Percentiles rank a stretch among this genome's conserved stretches.
Evolutionary conservation across 2,113 vertebrate genomes (phyloP).

Genomic region (Epinephelus cyanopodus): DNA sequence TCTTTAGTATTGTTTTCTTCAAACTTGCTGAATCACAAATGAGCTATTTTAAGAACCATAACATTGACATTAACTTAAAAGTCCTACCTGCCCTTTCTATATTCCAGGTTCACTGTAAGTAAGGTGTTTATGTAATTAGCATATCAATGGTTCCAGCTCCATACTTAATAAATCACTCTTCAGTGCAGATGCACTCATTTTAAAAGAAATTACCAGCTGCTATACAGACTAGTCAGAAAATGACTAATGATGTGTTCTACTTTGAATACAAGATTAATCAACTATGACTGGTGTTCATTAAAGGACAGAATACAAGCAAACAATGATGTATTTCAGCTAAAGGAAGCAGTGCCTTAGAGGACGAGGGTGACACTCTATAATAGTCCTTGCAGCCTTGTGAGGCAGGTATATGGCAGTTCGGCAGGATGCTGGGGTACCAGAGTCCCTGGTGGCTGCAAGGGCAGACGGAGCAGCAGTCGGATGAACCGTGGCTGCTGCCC

Average conservation of each 20-base stretch:
- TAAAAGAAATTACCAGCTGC: conserved; percentile 47
- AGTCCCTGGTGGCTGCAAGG: conserved; percentile 56
- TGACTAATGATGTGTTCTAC: conserved; percentile 42
- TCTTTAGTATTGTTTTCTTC: conserved; percentile 6
- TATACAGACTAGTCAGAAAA: conserved; percentile 25
- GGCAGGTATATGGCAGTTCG: conserved; percentile 33
- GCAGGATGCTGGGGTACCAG: conserved; percentile 38
- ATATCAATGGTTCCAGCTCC: conserved; percentile 23
- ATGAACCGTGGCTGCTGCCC: conserved; percentile 57
- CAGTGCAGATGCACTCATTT: conserved; percentile 31
- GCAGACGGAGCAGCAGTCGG: conserved; percentile 53
- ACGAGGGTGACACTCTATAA: conserved; percentile 29
- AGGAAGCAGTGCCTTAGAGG: conserved; percentile 25
- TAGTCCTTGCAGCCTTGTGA: conserved; percentile 51
- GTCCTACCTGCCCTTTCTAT: conserved; percentile 2
- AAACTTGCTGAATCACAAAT: not conserved
- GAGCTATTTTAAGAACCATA: conserved; percentile 25
- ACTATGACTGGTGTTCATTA: conserved; percentile 52
- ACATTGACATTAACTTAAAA: conserved; percentile 28
- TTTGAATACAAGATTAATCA: conserved; percentile 54
- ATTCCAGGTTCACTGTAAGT: conserved; percentile 3
- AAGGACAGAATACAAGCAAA: conserved; percentile 28
- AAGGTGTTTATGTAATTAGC: conserved; percentile 16
- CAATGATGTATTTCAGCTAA: conserved; percentile 44
- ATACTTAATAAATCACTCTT: conserved; percentile 44